These are phyloP conservation scores for Lasioglossum figueresi DNA, from an alignment of 2,888 invertebrate genomes.

Conservation along the genomic window DNA sequence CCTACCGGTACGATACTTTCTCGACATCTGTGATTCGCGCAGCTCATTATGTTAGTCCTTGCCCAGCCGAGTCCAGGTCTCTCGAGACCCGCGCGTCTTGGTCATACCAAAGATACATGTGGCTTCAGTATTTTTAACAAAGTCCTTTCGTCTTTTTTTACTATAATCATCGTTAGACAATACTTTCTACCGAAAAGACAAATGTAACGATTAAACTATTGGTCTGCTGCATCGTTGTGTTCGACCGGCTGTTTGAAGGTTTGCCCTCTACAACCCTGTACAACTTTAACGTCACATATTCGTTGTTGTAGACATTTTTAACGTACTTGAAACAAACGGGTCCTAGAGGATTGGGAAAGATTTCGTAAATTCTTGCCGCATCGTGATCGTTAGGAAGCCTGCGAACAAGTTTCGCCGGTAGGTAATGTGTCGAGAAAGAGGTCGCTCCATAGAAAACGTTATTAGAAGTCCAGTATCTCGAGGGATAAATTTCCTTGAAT, in stretches of 20 bases:
- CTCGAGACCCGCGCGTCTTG: not conserved
- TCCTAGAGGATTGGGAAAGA: not conserved
- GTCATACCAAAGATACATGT: constrained; percentile 3
- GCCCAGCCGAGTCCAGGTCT: not conserved
- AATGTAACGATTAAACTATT: not conserved
- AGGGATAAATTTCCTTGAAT: not conserved
- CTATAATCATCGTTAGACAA: not conserved
- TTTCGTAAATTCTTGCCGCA: not conserved
- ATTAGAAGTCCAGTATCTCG: not conserved
- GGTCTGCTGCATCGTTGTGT: not conserved
- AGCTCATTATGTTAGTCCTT: not conserved
- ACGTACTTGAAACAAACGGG: not conserved
- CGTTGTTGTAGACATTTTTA: not conserved
- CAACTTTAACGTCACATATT: not conserved
- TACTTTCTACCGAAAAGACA: not conserved
- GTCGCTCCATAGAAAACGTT: not conserved
- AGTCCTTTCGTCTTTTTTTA: not conserved
- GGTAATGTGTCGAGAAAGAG: not conserved
- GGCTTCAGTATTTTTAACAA: constrained; percentile 5
- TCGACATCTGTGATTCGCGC: not conserved
- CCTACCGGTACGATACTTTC: not conserved
- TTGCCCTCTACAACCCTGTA: not conserved
- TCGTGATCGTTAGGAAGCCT: not conserved
- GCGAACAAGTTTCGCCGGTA: not conserved
- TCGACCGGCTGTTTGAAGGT: not conserved